Evolutionary conservation across 2,113 vertebrate genomes (phyloP).

Genomic region (Corythoichthys haematopterus): DNA sequence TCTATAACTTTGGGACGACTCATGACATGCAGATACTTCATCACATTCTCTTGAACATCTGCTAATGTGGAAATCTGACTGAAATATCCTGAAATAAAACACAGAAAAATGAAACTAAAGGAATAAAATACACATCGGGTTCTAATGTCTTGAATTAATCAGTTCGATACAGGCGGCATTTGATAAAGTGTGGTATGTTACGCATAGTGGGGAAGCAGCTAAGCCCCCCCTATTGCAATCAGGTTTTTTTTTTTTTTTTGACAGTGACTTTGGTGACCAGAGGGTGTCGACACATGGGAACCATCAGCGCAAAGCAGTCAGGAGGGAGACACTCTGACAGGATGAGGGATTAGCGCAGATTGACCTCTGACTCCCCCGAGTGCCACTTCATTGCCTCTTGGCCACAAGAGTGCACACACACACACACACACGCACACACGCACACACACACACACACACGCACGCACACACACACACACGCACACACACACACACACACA

Average conservation of each 20-base stretch:
- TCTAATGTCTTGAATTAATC: background rate
- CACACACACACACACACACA: conserved; percentile 11
- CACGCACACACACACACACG: conserved; percentile 15
- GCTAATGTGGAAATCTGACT: conserved; percentile 96
- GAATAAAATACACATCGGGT: background rate
- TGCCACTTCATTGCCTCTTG: conserved; percentile 67
- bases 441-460: conserved; percentile 4
- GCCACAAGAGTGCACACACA: conserved; percentile 38
- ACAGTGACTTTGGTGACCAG: conserved; percentile 56
- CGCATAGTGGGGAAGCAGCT: conserved; percentile 25
- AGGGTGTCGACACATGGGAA: conserved; percentile 58
- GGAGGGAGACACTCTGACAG: conserved; percentile 67
- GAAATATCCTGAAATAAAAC: conserved; percentile 81
- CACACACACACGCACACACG: conserved; percentile 3
- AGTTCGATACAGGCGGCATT: conserved; percentile 18
- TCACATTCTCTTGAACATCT: conserved; percentile 96
- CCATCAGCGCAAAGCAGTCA: conserved; percentile 64
- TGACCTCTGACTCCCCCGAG: conserved; percentile 64
- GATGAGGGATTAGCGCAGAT: conserved; percentile 73
- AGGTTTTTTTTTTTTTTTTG: conserved; percentile 55
- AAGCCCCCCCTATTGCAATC: conserved; percentile 45
- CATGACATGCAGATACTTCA: conserved; percentile 96
- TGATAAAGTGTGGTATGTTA: conserved; percentile 41
- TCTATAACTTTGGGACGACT: conserved; percentile 97
- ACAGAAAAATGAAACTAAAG: background rate